Percentiles rank a stretch among this genome's conserved stretches.
Evolutionary conservation across 2,113 vertebrate species (phyloP).

Genomic region (Grus americana): DNA sequence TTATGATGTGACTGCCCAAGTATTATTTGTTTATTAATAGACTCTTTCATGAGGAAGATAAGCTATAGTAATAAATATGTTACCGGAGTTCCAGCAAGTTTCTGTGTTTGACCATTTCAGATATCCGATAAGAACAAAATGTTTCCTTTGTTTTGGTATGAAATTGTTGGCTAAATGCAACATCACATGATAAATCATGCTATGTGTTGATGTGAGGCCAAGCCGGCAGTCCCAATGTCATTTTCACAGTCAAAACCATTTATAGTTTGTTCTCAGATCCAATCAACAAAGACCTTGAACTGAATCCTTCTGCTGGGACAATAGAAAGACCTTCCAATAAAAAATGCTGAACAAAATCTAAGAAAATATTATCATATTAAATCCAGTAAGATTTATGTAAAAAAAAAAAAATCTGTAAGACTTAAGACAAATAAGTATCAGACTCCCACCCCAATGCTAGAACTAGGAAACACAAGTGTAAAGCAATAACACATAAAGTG

Average conservation of each 20-base stretch:
- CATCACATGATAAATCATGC: constrained; percentile 1
- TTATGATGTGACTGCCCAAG: constrained; percentile 16
- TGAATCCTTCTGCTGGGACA: not conserved
- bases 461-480: not conserved
- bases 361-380: not conserved
- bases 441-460: not conserved
- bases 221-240: not conserved
- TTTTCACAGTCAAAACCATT: constrained; percentile 39
- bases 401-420: not conserved
- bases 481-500: accelerated
- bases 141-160: constrained; percentile 36
- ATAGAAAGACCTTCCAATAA: not conserved
- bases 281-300: not conserved
- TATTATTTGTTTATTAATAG: constrained; percentile 32
- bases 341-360: not conserved
- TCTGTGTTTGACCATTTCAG: constrained; percentile 14
- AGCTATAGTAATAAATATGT: not conserved
- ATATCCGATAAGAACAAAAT: constrained; percentile 29
- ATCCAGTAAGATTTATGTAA: not conserved
- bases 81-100: not conserved
- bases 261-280: constrained; percentile 46
- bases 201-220: constrained; percentile 31
- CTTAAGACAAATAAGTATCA: not conserved
- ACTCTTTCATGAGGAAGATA: constrained; percentile 12
- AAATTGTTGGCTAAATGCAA: constrained; percentile 41